Percentiles rank a stretch among this genome's conserved stretches.
Evolutionary conservation across 2,113 vertebrate genomes (phyloP).

Genomic region (Myanophis thanlyinensis): DNA sequence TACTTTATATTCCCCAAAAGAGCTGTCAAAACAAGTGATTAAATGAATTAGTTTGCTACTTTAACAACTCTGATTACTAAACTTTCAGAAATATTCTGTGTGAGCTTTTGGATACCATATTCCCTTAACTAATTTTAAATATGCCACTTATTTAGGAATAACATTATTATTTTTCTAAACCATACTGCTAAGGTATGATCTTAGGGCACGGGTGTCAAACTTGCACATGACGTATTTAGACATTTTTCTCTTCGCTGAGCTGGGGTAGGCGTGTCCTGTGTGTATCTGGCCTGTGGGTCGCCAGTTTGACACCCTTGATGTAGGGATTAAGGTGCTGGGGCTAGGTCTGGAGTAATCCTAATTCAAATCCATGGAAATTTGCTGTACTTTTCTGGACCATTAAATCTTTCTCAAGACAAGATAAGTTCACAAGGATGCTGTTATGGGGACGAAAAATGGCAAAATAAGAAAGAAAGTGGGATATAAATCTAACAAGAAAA

Average conservation of each 20-base stretch:
- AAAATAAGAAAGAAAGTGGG: neutral
- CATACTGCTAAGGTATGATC: neutral
- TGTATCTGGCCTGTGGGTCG: fast-evolving
- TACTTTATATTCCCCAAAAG: slow-evolving; percentile 4
- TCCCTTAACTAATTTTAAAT: neutral
- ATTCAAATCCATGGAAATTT: neutral
- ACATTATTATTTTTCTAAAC: neutral
- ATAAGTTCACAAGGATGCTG: neutral
- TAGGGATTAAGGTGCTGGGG: neutral
- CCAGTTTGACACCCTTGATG: too few relatives aligned
- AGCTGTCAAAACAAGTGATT: slow-evolving; percentile 22
- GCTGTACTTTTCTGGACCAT: neutral
- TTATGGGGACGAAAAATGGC: neutral
- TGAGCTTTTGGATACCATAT: neutral
- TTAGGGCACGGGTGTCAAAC: too few relatives aligned
- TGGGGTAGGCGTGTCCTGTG: too few relatives aligned
- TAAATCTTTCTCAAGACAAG: neutral
- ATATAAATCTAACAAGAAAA: neutral
- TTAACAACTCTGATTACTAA: neutral
- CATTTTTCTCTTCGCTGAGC: too few relatives aligned
- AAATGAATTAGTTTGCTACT: slow-evolving; percentile 22
- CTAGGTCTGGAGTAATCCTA: neutral
- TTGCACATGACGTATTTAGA: fast-evolving
- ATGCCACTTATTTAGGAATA: neutral
- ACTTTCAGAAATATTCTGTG: neutral